These are phyloP conservation scores for Bos taurus DNA, from an alignment of 2,113 vertebrate genomes.

Conservation along the genomic window DNA sequence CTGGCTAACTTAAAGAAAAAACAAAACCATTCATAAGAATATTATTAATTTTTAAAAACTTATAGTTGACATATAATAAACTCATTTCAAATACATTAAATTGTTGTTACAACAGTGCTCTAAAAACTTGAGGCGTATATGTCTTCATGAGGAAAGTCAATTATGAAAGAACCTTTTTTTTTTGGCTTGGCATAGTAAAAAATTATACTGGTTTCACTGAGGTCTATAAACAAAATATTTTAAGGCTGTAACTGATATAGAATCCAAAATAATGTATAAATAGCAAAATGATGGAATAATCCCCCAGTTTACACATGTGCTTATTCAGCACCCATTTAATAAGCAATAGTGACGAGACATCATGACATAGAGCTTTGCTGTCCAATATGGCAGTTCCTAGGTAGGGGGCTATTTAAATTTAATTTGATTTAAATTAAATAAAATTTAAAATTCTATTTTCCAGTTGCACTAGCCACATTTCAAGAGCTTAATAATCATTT, in stretches of 20 bases:
- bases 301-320: not conserved
- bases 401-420: not conserved
- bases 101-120: not conserved
- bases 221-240: not conserved
- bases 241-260: not conserved
- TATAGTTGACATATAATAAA: not conserved
- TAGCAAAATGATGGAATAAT: not conserved
- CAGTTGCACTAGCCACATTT: not conserved
- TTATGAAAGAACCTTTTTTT: not conserved
- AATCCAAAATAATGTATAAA: not conserved
- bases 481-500: not conserved
- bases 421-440: not conserved
- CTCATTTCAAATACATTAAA: not conserved
- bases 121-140: not conserved
- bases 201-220: not conserved
- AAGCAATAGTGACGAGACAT: not conserved
- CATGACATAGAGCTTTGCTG: not conserved
- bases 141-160: not conserved
- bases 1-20: not conserved
- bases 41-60: not conserved
- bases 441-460: not conserved
- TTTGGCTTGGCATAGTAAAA: not conserved
- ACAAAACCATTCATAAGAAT: not conserved
- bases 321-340: not conserved
- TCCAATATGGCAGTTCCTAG: not conserved